Evolutionary conservation across 1,140 invertebrate species (phyloP).

Genomic region (Ceratina japonica): DNA sequence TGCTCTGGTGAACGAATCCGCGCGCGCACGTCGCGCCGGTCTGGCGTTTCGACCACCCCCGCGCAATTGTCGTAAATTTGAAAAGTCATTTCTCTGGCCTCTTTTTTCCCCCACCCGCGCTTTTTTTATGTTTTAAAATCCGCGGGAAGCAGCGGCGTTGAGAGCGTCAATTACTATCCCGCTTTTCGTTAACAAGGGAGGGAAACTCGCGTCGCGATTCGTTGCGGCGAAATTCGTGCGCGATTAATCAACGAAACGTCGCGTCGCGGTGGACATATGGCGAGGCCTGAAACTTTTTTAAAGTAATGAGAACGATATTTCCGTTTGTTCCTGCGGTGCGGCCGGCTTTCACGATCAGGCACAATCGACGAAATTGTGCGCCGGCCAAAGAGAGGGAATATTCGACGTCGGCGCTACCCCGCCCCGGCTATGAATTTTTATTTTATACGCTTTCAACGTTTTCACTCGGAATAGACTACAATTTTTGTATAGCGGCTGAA

Average conservation of each 20-base stretch:
- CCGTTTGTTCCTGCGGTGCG: background rate
- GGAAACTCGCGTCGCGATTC: background rate
- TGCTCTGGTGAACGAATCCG: constrained; percentile 6
- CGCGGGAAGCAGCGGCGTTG: background rate
- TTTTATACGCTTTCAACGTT: constrained; percentile 27
- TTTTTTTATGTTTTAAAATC: constrained; percentile 17
- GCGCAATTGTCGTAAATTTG: constrained; percentile 32
- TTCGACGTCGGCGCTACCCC: background rate
- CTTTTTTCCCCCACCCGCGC: too few species aligned
- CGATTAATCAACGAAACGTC: constrained; percentile 28
- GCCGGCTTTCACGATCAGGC: background rate
- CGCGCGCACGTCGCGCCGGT: background rate
- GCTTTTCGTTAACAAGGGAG: background rate
- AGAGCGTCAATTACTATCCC: background rate
- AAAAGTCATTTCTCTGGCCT: constrained; percentile 7
- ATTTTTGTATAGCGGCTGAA: constrained; percentile 22
- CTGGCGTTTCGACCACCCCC: background rate
- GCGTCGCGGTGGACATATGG: background rate
- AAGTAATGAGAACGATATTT: constrained; percentile 38
- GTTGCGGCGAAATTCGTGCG: background rate
- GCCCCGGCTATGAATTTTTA: constrained; percentile 47
- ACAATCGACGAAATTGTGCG: constrained; percentile 35
- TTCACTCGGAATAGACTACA: constrained; percentile 21
- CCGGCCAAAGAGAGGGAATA: constrained; percentile 8
- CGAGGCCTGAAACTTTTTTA: background rate